Percentiles rank a stretch among this genome's conserved stretches.
Evolutionary conservation across 1,140 invertebrate species (phyloP).

Genomic region (Melitaea cinxia): DNA sequence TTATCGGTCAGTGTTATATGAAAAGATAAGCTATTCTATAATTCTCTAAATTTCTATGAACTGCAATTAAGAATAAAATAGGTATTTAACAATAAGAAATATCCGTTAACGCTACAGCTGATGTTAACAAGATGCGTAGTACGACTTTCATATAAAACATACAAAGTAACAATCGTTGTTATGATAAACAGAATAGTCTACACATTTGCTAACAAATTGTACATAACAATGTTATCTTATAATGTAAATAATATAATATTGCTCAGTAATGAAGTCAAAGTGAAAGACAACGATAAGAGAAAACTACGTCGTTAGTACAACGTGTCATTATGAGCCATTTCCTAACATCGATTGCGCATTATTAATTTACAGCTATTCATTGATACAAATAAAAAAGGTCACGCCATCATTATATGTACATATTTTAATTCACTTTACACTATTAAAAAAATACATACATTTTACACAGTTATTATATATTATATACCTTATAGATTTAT

Average conservation of each 20-base stretch:
- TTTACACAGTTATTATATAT: neutral
- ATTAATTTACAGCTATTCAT: constrained; percentile 26
- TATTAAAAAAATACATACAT: too few species aligned
- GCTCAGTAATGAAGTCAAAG: constrained; percentile 18
- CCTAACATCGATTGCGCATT: constrained; percentile 30
- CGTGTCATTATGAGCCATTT: constrained; percentile 11
- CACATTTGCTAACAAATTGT: constrained; percentile 2
- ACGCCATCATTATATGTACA: neutral
- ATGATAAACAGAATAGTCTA: constrained; percentile 7
- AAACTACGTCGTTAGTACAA: constrained; percentile 28
- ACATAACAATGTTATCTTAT: constrained; percentile 12
- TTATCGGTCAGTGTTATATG: too few species aligned
- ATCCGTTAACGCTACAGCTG: too few species aligned
- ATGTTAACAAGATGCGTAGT: constrained; percentile 11
- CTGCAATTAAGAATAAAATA: too few species aligned
- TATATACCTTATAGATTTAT: neutral
- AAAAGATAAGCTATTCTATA: too few species aligned
- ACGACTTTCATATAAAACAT: neutral
- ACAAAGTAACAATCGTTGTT: constrained; percentile 2
- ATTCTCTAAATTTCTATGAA: too few species aligned
- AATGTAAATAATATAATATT: constrained; percentile 19
- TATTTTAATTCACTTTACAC: too few species aligned
- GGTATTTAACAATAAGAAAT: too few species aligned
- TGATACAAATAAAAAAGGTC: neutral
- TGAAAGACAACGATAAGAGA: constrained; percentile 32